Evolutionary conservation across 2,797 vertebrate genomes (phyloP).

Genomic region (Thripadectes ignobilis): DNA sequence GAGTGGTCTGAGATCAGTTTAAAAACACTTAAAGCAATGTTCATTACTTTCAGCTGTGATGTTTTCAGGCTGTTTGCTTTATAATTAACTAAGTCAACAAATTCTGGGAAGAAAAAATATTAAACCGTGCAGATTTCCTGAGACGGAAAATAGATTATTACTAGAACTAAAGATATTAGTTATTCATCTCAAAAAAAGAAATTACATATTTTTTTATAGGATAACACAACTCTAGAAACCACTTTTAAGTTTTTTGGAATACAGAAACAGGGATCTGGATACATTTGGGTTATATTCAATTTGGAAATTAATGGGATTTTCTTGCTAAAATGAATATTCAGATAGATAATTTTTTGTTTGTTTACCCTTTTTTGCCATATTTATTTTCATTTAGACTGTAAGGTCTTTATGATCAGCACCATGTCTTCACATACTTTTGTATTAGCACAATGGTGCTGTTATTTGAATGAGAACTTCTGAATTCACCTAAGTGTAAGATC

Average conservation of each 20-base stretch:
- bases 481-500: not conserved
- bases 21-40: not conserved
- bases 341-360: not conserved
- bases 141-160: not conserved
- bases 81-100: not conserved
- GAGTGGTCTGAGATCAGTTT: not conserved
- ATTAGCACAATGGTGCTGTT: not conserved
- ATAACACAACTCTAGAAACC: not conserved
- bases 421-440: not conserved
- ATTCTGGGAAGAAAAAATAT: not conserved
- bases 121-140: not conserved
- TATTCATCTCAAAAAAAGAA: not conserved
- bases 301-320: not conserved
- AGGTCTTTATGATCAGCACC: not conserved
- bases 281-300: not conserved
- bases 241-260: not conserved
- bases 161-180: fast-evolving
- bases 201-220: fast-evolving
- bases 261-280: not conserved
- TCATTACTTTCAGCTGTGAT: not conserved
- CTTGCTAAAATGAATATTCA: not conserved
- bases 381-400: not conserved
- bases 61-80: not conserved
- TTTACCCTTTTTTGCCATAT: not conserved
- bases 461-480: not conserved